Base-by-base conservation (phyloP, 2,797 vertebrate genomes). In the Antrozous pallidus region DNA sequence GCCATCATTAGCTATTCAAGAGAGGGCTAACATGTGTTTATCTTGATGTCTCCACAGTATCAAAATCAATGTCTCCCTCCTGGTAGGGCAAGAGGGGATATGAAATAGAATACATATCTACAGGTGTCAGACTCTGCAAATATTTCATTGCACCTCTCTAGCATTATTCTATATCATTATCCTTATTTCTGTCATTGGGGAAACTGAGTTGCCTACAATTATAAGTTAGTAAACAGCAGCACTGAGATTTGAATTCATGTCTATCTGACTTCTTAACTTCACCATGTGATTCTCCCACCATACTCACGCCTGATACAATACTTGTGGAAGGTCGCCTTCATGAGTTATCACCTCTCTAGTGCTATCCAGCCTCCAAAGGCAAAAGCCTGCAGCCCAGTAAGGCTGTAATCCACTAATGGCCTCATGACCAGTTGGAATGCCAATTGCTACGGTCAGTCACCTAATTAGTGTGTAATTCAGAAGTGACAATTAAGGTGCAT, bases 381-480 rank as follows among this genome's bases (percentile, higher is more conserved):
- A 58, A 77, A 49, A 49, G 65, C 42, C 31, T 69, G 7, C 2
- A 82, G 49, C n/a, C 78, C 38, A 85, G 56, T 12, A 77, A 65
- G 86, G 38, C 9, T 65, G 3, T 65, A 69, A 95, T 73, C 90
- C 77, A 91, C 63, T 79, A 74, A 24, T 75, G 31, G 80, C 67
- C 49, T 45, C 74, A 80, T 17, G 40, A 78, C 12, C 54, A 63
- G 40, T 6, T 83, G 54, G 67, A 93, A 78, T 80, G 65, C 65
- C 67, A 67, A 26, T 45, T 49, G 17, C 47, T 63, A 67, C 4
- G 49, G 96, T 69, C 95, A 87, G 77, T 71, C 65, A 65, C 74
- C 36, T 38, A 49, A 75, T 94, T 61, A 51, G 82, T 70, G 31
- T 80, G 16, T 73, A 86, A 94, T 87, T 78, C 93, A 95, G 75